Evolutionary conservation across 2,888 invertebrate species (phyloP).

Genomic region (Blera fallax): DNA sequence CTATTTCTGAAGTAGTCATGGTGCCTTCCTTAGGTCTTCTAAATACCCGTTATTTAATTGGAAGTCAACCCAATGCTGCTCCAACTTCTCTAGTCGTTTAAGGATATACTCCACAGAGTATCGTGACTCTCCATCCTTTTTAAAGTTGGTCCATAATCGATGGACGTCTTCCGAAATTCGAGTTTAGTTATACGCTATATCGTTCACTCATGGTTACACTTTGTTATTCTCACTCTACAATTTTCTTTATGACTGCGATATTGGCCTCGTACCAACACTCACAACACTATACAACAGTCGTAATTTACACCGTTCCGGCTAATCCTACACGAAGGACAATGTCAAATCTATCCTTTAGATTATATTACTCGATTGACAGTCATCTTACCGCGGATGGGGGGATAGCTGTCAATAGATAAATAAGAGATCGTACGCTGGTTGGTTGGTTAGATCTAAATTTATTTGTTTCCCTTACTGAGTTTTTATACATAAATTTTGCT

Average conservation of each 20-base stretch:
- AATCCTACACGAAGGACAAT: not conserved
- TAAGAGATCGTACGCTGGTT: too few relatives aligned
- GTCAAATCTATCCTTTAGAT: not conserved
- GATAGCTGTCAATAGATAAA: too few relatives aligned
- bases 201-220: not conserved
- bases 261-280: slow-evolving; percentile 3
- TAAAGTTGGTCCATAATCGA: not conserved
- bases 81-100: not conserved
- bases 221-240: too few relatives aligned
- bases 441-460: too few relatives aligned
- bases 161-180: not conserved
- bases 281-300: not conserved
- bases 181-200: not conserved
- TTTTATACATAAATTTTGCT: too few relatives aligned
- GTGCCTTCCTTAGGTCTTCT: not conserved
- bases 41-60: slow-evolving; percentile 14
- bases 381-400: too few relatives aligned
- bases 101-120: slow-evolving; percentile 6
- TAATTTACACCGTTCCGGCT: not conserved
- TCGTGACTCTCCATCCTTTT: not conserved
- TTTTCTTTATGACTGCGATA: not conserved
- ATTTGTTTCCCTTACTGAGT: too few relatives aligned
- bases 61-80: not conserved
- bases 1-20: not conserved
- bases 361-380: too few relatives aligned